A percentile compares a stretch with the other conserved stretches of the same genome.
phyloP scores from a whole-genome alignment of 1,140 invertebrate genomes.

The Leptinotarsa defecta region DNA sequence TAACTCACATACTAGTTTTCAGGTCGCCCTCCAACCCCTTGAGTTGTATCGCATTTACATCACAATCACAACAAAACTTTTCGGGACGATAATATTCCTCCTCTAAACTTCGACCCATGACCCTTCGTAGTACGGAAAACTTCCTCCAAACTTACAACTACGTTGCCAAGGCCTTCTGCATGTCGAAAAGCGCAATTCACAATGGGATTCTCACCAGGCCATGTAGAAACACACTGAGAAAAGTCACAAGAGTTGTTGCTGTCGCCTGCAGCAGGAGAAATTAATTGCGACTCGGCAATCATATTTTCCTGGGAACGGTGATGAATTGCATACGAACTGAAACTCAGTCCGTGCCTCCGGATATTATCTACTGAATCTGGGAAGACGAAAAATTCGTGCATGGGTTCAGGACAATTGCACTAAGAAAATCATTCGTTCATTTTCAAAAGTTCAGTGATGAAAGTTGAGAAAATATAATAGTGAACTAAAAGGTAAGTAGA shows the following conservation, averaged over 20 bases:
- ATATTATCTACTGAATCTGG: constrained; percentile 11
- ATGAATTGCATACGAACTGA: constrained; percentile 21
- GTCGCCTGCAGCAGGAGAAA: constrained; percentile 9
- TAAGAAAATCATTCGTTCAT: background rate
- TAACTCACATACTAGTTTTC: constrained; percentile 11
- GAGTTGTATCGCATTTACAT: constrained; percentile 27
- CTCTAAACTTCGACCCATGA: constrained; percentile 23
- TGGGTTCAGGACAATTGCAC: background rate
- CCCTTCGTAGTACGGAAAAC: constrained; percentile 5
- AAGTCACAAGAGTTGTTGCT: background rate
- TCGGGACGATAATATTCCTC: constrained; percentile 25
- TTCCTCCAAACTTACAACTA: constrained; percentile 4
- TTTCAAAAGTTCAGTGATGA: too few relatives aligned
- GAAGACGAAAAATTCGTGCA: background rate
- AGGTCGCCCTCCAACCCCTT: constrained; percentile 7
- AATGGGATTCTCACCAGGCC: background rate
- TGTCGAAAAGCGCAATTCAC: background rate
- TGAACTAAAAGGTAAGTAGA: too few relatives aligned
- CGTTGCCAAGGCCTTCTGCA: background rate
- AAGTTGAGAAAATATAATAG: too few relatives aligned
- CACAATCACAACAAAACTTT: constrained; percentile 28
- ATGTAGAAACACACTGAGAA: background rate
- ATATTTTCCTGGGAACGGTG: constrained; percentile 20
- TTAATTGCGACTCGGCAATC: constrained; percentile 21
- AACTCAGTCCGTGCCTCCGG: constrained; percentile 10